A percentile compares a stretch with the other conserved stretches of the same genome.
These are phyloP conservation scores for Iguana delicatissima DNA, from an alignment of 2,797 vertebrate species.

Conservation along the genomic window DNA sequence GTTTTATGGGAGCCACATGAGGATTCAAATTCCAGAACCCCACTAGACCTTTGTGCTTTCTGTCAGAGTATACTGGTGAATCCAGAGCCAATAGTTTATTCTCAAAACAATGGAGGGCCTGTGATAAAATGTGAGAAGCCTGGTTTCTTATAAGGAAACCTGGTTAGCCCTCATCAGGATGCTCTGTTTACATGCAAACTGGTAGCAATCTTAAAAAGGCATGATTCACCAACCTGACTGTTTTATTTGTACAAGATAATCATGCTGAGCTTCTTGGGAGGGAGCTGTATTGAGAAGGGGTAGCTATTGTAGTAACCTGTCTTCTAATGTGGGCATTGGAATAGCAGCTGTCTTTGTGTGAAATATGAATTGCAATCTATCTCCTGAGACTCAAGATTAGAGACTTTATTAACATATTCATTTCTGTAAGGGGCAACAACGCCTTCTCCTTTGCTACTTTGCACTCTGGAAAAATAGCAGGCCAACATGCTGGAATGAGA, in stretches of 20 bases:
- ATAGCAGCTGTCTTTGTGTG: neutral
- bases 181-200: neutral
- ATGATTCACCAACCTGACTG: neutral
- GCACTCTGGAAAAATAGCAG: neutral
- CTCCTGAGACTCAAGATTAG: neutral
- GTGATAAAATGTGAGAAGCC: neutral
- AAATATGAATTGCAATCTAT: neutral
- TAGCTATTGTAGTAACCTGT: neutral
- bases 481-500: neutral
- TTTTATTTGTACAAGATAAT: neutral
- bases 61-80: neutral
- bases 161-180: neutral
- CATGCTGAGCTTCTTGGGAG: too few relatives aligned
- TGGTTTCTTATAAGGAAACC: neutral
- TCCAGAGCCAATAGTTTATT: neutral
- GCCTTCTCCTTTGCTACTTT: neutral
- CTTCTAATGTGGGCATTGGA: neutral
- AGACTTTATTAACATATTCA: neutral
- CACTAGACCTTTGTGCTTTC: neutral
- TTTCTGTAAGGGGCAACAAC: neutral
- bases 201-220: neutral
- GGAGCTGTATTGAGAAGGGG: too few relatives aligned
- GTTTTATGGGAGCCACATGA: neutral
- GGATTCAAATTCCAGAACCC: neutral
- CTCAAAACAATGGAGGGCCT: neutral